Base-by-base conservation (phyloP, 2,113 vertebrate species). In the Gymnobelideus leadbeateri region DNA sequence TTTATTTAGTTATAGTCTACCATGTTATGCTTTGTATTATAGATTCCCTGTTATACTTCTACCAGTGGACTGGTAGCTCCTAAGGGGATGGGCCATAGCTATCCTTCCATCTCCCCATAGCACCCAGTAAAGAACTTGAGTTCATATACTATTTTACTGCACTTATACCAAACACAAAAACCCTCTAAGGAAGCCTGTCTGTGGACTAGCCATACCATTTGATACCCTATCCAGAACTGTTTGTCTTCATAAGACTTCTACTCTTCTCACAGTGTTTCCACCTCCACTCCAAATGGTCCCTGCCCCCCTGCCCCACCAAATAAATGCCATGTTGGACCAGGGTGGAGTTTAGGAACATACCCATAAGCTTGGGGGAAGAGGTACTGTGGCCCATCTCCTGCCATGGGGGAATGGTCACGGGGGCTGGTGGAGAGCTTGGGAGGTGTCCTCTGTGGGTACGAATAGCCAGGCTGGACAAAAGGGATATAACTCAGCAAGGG, bases 391-490 rank as follows among this genome's bases (percentile, higher is more conserved):
- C 98, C 96, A 0, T 98, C 92, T 4, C 98, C 95, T 57, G 98
- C 97, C 97, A 97, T 96, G 3, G 92, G 93, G 2, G 96, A 16
- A 37, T 95, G 95, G 26, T 98, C 97, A 54, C 93, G 96, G 14
- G 92, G 93, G 19, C 21, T 98, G 91, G 28, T 47, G 8, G 96
- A 19, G 0, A 95, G 91, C 23, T 97, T 95, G 0, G 96, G 91
- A 3, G 96, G 92, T 26, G 94, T 97, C 57, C 97, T 95, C 90
- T 97, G 98, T 89, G 95, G 97, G 94, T 97, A 98, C 0, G 94
- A 93, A 1, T 98, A 98, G n/a, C 96, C 95, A 3, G 98, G 96
- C 51, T 97, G 98, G 51, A 98, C 89, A 1, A 98, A 91, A n/a
- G 98, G 51, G 47, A 98, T 90, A 93, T 97, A 98, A 93, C 95